A percentile compares a stretch with the other conserved stretches of the same genome.
These are phyloP conservation scores for Myopa testacea DNA, from an alignment of 2,888 invertebrate species.

Conservation along the genomic window DNA sequence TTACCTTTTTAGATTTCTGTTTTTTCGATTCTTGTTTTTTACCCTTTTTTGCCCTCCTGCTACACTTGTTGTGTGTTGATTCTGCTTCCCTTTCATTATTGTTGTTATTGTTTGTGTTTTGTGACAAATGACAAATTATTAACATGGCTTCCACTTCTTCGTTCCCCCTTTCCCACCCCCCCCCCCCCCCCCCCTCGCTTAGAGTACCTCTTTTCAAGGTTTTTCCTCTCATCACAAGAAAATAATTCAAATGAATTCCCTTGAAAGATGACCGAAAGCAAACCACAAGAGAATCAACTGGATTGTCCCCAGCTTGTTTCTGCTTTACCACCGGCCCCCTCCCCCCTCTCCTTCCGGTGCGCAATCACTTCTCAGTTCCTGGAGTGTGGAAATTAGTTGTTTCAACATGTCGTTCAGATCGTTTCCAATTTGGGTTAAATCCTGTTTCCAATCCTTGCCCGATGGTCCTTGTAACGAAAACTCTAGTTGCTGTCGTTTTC, in stretches of 20 bases:
- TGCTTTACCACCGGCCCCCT: too few relatives aligned
- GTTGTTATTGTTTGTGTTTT: not conserved
- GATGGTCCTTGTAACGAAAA: constrained; percentile 5
- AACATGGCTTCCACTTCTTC: not conserved
- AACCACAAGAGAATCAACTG: too few relatives aligned
- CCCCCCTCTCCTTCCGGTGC: too few relatives aligned
- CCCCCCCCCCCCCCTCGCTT: too few relatives aligned
- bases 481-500: not conserved
- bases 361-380: not conserved
- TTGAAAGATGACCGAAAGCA: too few relatives aligned
- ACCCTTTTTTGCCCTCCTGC: not conserved
- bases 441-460: not conserved
- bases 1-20: too few relatives aligned
- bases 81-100: constrained; percentile 1
- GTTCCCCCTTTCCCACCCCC: too few relatives aligned
- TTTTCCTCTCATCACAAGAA: too few relatives aligned
- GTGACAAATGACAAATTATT: not conserved
- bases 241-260: too few relatives aligned
- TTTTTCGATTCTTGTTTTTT: not conserved
- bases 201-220: too few relatives aligned
- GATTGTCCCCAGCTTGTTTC: too few relatives aligned
- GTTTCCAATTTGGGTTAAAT: constrained; percentile 11
- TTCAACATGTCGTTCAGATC: constrained; percentile 9
- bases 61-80: not conserved
- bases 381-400: constrained; percentile 18